phyloP scores from a whole-genome alignment of 1,140 invertebrate genomes.

The Eubasilissa regina region DNA sequence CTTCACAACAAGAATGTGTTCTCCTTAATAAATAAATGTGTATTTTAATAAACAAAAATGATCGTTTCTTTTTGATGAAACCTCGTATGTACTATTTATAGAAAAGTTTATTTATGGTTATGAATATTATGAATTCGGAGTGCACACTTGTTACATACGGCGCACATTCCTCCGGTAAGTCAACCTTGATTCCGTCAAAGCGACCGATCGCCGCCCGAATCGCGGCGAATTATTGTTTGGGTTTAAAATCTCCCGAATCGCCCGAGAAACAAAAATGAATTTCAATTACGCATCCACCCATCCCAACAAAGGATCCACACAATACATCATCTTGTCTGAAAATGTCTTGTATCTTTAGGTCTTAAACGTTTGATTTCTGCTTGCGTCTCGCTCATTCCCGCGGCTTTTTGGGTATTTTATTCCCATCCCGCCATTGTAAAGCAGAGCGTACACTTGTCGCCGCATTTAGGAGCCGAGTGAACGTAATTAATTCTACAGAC shows the following conservation, averaged over 20 bases:
- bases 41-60: no score
- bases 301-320: conserved; percentile 33
- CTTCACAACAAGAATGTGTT: no score
- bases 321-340: conserved; percentile 44
- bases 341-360: conserved; percentile 27
- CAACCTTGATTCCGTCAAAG: not conserved
- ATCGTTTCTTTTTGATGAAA: no score
- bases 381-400: conserved; percentile 23
- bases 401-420: conserved; percentile 16
- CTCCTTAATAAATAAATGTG: no score
- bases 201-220: not conserved
- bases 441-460: conserved; percentile 51
- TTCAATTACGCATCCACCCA: conserved; percentile 30
- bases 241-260: not conserved
- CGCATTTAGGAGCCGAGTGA: conserved; percentile 33
- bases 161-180: no score
- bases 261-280: conserved; percentile 33
- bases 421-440: conserved; percentile 41
- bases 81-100: no score
- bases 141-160: no score
- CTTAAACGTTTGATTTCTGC: conserved; percentile 32
- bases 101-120: no score
- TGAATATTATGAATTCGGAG: no score
- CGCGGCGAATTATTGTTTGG: conserved; percentile 1
- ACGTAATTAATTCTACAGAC: conserved; percentile 57